Base-by-base conservation (phyloP, 2,888 invertebrate species). In the Lycaena phlaeas region DNA sequence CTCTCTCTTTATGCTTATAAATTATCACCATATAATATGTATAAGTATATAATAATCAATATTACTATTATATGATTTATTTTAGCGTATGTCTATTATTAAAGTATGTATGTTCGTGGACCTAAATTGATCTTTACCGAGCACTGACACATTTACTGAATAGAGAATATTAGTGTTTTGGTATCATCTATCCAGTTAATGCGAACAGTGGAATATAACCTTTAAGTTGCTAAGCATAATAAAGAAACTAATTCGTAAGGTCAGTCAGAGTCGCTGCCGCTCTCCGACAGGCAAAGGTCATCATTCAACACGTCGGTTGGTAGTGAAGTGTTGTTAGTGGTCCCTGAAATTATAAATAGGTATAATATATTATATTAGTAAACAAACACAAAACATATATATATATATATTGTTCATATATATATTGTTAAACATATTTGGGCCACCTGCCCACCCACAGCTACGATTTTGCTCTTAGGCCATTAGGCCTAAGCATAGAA, bases 271-370 rank as follows among this genome's bases (percentile, higher is more conserved):
- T 94, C 94, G 59, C 93, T 92, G 63, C 92, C 94, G 27, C 93
- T 92, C 82, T 93, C 93, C 38, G 94, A 95, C 60, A 95, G 87
- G 84, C 93, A 92, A 60, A 95, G 87, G 76, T 95, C 95, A 64
- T 93, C 93, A 63, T 90, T 92, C 56, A 95, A 86, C 46, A 92
- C 84, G 75, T 91, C 89, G 57, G 87, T 86, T 10, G 88, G 87
- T 64, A 89, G 73, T 25, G 85, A 62, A 2, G 75, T 62, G 50
- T 64, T 65, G 37, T 53, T 51, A 2, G 57, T 51, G n/a, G 45
- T 57, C 45, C 73, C 74, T 72, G 62, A 6, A 44, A 42, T 34
- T 3, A 4, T 4, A 22, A 30, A n/a, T n/a, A n/a, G n/a, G n/a
- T n/a, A n/a, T n/a, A n/a, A n/a, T n/a, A n/a, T n/a, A n/a, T n/a